phyloP scores from a whole-genome alignment of 2,113 vertebrate species.

The Dasyurus viverrinus region DNA sequence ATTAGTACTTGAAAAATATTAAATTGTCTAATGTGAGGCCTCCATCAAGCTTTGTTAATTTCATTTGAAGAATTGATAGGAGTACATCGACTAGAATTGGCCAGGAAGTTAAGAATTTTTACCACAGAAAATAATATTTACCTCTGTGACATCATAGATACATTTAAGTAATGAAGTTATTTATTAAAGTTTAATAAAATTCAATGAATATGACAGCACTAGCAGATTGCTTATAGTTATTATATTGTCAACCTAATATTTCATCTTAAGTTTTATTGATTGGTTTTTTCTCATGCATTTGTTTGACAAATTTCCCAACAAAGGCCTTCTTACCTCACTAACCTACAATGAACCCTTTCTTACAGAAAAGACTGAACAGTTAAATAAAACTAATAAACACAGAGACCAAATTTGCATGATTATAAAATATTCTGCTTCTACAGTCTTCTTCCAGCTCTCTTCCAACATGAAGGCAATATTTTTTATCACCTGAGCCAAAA shows the following conservation, averaged over 20 bases:
- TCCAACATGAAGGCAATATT: background rate
- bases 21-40: background rate
- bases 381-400: background rate
- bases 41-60: background rate
- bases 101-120: background rate
- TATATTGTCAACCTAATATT: background rate
- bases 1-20: background rate
- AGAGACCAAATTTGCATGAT: background rate
- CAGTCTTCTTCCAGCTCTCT: background rate
- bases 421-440: background rate
- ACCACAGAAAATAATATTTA: background rate
- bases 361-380: background rate
- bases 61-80: background rate
- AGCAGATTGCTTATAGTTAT: background rate
- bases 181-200: background rate
- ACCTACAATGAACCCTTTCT: background rate
- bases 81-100: background rate
- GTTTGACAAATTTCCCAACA: background rate
- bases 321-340: background rate
- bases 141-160: background rate
- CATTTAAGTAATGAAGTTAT: background rate
- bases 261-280: background rate
- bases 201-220: background rate
- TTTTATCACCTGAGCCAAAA: background rate
- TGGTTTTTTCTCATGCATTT: background rate